Evolutionary conservation across 2,888 invertebrate genomes (phyloP).

Genomic region (Tetramorium bicarinatum): DNA sequence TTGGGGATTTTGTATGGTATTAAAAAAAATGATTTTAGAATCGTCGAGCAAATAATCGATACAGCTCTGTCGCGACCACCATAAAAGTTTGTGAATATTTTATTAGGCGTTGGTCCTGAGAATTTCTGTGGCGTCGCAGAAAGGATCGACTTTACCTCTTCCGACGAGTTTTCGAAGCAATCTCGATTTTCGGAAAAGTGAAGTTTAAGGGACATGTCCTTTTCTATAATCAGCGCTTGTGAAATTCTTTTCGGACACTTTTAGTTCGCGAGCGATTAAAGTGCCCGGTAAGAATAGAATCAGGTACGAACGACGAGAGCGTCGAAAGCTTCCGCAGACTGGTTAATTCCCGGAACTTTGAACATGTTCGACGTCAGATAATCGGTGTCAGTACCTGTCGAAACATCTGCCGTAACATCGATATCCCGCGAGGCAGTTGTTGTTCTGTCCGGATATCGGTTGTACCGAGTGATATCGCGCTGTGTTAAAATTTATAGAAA

Average conservation of each 20-base stretch:
- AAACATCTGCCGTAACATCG: slow-evolving; percentile 56
- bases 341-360: slow-evolving; percentile 45
- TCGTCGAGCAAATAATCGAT: slow-evolving; percentile 24
- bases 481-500: slow-evolving; percentile 35
- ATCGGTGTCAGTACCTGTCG: slow-evolving; percentile 55
- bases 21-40: slow-evolving; percentile 1
- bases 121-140: slow-evolving; percentile 5
- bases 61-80: neutral
- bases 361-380: slow-evolving; percentile 40
- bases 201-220: slow-evolving; percentile 22
- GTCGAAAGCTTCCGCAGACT: slow-evolving; percentile 37
- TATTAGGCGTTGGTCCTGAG: neutral
- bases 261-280: slow-evolving; percentile 54
- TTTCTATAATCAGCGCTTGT: slow-evolving; percentile 20
- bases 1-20: neutral
- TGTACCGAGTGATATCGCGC: slow-evolving; percentile 27
- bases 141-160: neutral
- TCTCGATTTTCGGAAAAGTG: slow-evolving; percentile 11
- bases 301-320: slow-evolving; percentile 6
- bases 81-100: slow-evolving; percentile 26
- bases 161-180: slow-evolving; percentile 4
- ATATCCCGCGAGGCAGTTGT: slow-evolving; percentile 64
- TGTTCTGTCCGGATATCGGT: slow-evolving; percentile 59
- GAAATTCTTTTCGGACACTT: slow-evolving; percentile 64
- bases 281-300: slow-evolving; percentile 36